Evolutionary conservation across 2,113 vertebrate species (phyloP).

Genomic region (Psophia crepitans): DNA sequence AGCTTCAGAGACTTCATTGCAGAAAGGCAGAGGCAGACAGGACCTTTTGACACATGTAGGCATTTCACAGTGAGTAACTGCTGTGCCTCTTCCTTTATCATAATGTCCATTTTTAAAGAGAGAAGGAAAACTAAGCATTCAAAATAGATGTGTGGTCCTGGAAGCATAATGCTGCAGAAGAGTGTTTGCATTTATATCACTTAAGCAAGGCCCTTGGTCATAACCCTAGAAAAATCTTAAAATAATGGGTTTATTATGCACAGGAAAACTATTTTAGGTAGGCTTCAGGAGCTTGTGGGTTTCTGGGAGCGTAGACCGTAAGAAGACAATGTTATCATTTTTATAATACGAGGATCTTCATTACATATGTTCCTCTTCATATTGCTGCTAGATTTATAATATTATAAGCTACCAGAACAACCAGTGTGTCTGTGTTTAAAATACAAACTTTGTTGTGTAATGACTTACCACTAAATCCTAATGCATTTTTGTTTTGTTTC

Average conservation of each 20-base stretch:
- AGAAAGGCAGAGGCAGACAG: background rate
- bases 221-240: background rate
- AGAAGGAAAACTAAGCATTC: background rate
- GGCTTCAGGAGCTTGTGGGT: background rate
- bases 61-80: background rate
- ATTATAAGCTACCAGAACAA: background rate
- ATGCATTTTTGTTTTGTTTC: slow-evolving; percentile 42
- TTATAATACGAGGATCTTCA: background rate
- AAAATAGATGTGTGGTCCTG: background rate
- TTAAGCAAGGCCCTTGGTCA: background rate
- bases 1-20: background rate
- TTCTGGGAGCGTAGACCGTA: background rate
- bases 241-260: background rate
- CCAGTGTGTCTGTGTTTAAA: slow-evolving; percentile 29
- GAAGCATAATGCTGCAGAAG: background rate
- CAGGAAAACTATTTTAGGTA: background rate
- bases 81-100: background rate
- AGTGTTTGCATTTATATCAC: background rate
- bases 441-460: slow-evolving; percentile 13
- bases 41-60: background rate
- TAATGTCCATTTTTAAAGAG: background rate
- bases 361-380: background rate
- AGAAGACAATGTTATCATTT: background rate
- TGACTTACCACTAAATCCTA: slow-evolving; percentile 35
- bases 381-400: slow-evolving; percentile 3